phyloP scores from a whole-genome alignment of 2,797 vertebrate genomes.

The Lepilemur ruficaudatus region DNA sequence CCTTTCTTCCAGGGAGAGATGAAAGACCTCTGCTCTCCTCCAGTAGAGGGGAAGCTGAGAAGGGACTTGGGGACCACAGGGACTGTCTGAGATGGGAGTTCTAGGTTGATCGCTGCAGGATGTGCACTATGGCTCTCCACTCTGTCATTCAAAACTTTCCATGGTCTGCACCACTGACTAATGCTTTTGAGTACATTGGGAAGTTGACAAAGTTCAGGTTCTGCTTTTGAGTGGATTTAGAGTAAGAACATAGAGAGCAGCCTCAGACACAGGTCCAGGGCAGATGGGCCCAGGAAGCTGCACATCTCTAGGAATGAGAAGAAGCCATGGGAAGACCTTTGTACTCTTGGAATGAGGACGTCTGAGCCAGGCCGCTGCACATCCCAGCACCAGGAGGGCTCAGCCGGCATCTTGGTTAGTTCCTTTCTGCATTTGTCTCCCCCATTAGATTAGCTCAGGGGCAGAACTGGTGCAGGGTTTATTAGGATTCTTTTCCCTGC shows the following conservation, averaged over 20 bases:
- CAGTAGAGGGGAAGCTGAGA: neutral
- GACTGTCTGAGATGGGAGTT: neutral
- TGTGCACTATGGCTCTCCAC: too few species aligned
- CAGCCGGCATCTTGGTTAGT: neutral
- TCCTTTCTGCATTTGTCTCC: neutral
- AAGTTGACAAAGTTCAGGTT: neutral
- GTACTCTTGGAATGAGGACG: neutral
- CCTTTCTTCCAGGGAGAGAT: neutral
- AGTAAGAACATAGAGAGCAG: neutral
- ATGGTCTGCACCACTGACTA: neutral
- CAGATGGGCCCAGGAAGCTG: neutral
- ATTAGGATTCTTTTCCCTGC: neutral
- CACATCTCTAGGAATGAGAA: neutral
- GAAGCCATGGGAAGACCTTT: neutral
- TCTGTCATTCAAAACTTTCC: neutral
- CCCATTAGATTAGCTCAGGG: neutral
- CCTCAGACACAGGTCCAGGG: neutral
- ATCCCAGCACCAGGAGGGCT: neutral
- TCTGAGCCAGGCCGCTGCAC: neutral
- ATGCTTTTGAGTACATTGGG: neutral
- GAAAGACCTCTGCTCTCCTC: neutral
- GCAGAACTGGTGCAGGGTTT: neutral
- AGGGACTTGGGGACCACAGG: neutral
- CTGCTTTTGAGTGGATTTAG: neutral
- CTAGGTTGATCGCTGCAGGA: neutral